phyloP scores from a whole-genome alignment of 2,888 invertebrate genomes.

The Euzetes globulus region DNA sequence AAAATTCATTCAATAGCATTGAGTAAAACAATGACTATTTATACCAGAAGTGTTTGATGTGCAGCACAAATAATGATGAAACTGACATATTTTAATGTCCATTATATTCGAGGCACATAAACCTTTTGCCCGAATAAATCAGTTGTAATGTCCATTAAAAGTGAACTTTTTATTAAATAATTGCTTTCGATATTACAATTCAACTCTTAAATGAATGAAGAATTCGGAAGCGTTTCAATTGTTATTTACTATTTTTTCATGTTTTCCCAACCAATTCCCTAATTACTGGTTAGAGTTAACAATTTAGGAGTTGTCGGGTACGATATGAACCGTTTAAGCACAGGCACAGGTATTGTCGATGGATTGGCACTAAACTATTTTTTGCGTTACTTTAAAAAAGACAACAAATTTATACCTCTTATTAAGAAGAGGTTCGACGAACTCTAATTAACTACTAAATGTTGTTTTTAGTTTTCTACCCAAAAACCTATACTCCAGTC shows the following conservation, averaged over 20 bases:
- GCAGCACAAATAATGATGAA: background rate
- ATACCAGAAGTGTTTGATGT: background rate
- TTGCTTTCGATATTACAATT: no score
- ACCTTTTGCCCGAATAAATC: no score
- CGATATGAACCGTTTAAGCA: background rate
- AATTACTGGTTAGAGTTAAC: background rate
- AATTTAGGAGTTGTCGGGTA: background rate
- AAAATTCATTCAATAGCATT: background rate
- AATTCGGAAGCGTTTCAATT: no score
- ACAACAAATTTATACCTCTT: background rate
- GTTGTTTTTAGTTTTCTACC: conserved; percentile 8
- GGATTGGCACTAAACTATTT: conserved; percentile 1
- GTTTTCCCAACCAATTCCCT: no score
- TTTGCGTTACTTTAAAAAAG: background rate
- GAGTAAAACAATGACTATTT: conserved; percentile 2
- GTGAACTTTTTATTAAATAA: background rate
- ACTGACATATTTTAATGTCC: background rate
- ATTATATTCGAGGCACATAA: no score
- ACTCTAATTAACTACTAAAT: conserved; percentile 26
- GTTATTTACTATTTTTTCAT: no score
- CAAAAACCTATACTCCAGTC: background rate
- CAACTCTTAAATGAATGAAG: no score
- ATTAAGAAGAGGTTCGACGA: background rate
- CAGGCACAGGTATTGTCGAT: background rate
- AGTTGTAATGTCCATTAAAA: no score